Percentiles rank a stretch among this genome's conserved stretches.
These are phyloP conservation scores for Chelonoidis abingdonii DNA, from an alignment of 2,113 vertebrate species.

Conservation along the genomic window DNA sequence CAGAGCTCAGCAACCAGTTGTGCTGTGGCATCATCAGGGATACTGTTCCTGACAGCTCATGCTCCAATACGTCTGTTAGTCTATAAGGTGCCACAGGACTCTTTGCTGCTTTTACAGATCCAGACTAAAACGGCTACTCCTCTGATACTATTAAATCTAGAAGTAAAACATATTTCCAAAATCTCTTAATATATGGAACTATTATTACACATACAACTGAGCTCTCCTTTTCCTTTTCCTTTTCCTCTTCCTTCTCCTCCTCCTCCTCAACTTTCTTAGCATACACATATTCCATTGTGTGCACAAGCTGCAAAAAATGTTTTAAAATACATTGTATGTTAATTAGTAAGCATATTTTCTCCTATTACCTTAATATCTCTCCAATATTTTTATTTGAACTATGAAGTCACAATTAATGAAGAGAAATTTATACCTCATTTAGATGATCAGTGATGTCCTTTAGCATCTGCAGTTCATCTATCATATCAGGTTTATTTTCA, in stretches of 20 bases:
- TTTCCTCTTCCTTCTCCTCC: background rate
- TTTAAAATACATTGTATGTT: background rate
- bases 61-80: too few relatives aligned
- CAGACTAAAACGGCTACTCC: too few relatives aligned
- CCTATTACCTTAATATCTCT: background rate
- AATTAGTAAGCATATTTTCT: background rate
- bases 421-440: background rate
- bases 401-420: background rate
- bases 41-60: too few relatives aligned
- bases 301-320: background rate
- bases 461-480: slow-evolving; percentile 36
- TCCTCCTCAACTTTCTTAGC: background rate
- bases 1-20: too few relatives aligned
- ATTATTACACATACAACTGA: background rate
- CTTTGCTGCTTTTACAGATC: too few relatives aligned
- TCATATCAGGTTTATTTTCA: background rate
- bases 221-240: background rate
- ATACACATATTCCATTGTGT: slow-evolving; percentile 1
- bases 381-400: background rate
- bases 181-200: background rate
- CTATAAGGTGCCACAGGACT: too few relatives aligned
- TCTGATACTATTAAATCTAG: background rate
- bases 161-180: background rate
- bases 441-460: slow-evolving; percentile 17
- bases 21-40: too few relatives aligned